A percentile compares a stretch with the other conserved stretches of the same genome.
Conservation (phyloP, 1,140 invertebrate species). For the Littorina saxatilis region DNA sequence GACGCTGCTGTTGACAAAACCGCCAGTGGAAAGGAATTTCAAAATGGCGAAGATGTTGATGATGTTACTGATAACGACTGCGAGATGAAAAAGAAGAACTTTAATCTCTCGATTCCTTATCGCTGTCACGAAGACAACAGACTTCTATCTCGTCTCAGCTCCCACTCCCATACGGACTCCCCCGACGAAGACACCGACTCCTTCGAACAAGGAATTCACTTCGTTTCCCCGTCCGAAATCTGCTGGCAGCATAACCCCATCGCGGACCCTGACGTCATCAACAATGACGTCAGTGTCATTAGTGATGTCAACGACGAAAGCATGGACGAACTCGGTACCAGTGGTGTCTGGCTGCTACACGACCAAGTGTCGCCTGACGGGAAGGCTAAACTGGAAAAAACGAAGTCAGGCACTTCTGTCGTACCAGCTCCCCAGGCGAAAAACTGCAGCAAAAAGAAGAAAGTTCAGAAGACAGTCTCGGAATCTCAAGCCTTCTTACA, state of each 20-base stretch:
- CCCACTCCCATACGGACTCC: not conserved
- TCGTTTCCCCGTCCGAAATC: not conserved
- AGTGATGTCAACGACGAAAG: too few relatives aligned
- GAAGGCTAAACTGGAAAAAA: not conserved
- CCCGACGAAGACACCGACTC: not conserved
- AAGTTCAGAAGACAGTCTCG: not conserved
- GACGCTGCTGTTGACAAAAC: too few relatives aligned
- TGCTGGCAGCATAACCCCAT: constrained; percentile 7
- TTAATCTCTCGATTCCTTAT: too few relatives aligned
- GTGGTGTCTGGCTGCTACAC: too few relatives aligned
- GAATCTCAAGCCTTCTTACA: constrained; percentile 10
- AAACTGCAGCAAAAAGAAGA: not conserved
- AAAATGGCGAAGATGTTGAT: too few relatives aligned
- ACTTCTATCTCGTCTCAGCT: not conserved
- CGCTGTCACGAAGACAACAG: too few relatives aligned
- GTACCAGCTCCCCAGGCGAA: not conserved
- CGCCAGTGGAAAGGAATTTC: too few relatives aligned
- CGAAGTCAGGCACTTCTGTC: not conserved
- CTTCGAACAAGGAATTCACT: constrained; percentile 1
- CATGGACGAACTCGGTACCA: too few relatives aligned
- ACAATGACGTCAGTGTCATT: too few relatives aligned
- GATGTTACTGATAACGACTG: too few relatives aligned
- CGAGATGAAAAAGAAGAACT: too few relatives aligned
- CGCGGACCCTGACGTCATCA: not conserved
- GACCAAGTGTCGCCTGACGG: too few relatives aligned